phyloP scores from a whole-genome alignment of 2,797 vertebrate species.

The Parauchenoglanis punctatus region DNA sequence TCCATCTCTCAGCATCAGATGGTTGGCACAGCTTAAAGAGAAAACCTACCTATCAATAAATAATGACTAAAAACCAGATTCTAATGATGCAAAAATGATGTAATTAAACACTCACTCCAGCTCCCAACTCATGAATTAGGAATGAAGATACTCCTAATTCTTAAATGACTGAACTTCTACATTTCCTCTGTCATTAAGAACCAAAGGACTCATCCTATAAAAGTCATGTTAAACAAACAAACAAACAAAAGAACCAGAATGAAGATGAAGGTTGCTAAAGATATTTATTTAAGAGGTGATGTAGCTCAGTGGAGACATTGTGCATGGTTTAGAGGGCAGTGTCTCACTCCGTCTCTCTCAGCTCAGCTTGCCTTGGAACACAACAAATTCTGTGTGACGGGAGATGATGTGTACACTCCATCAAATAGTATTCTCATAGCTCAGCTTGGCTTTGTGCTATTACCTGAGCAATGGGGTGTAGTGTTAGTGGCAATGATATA shows the following conservation, averaged over 20 bases:
- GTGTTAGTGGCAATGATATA: conserved; percentile 15
- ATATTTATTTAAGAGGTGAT: not conserved
- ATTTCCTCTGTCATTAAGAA: not conserved
- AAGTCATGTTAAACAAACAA: not conserved
- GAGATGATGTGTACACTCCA: conserved; percentile 40
- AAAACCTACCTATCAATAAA: conserved; percentile 48
- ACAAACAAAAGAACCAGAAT: not conserved
- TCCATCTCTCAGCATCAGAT: conserved; percentile 49
- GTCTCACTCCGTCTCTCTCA: conserved; percentile 12
- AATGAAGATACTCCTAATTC: not conserved
- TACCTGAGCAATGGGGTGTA: conserved; percentile 32
- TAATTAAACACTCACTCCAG: conserved; percentile 3
- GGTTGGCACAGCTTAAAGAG: not conserved
- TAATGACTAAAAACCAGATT: conserved; percentile 2
- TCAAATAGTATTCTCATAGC: conserved; percentile 29
- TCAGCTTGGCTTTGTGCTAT: conserved; percentile 29
- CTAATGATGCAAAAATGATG: conserved; percentile 1
- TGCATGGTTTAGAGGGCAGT: conserved; percentile 17
- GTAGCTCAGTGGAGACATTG: conserved; percentile 12
- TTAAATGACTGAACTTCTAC: not conserved
- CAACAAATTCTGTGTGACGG: conserved; percentile 26
- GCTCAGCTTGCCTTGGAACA: conserved; percentile 12
- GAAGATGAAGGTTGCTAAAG: not conserved
- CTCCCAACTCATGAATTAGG: conserved; percentile 2
- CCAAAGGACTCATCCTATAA: not conserved